A percentile compares a stretch with the other conserved stretches of the same genome.
phyloP scores from a whole-genome alignment of 2,113 vertebrate species.

The Thunnus maccoyii region DNA sequence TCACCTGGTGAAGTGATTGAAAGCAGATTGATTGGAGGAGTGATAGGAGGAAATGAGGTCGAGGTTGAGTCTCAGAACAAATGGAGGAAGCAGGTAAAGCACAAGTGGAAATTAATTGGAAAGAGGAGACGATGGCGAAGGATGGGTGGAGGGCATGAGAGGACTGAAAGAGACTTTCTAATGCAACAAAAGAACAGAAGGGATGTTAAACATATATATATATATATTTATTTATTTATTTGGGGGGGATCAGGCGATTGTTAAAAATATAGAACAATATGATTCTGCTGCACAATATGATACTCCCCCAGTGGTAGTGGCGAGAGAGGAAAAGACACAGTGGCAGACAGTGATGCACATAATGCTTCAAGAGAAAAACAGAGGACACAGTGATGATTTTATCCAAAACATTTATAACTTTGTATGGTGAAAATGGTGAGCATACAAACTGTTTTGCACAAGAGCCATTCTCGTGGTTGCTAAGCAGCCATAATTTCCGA shows the following conservation, averaged over 20 bases:
- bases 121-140: constrained; percentile 1
- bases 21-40: constrained; percentile 40
- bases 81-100: constrained; percentile 8
- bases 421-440: too few relatives aligned
- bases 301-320: too few relatives aligned
- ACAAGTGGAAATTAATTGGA: constrained; percentile 37
- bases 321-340: too few relatives aligned
- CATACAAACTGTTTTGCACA: too few relatives aligned
- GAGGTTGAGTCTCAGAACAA: constrained; percentile 14
- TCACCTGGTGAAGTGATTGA: constrained; percentile 24
- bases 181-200: not conserved
- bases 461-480: not conserved
- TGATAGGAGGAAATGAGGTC: constrained; percentile 36
- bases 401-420: not conserved
- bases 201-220: not conserved
- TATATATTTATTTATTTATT: too few relatives aligned
- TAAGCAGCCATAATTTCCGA: not conserved
- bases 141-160: not conserved
- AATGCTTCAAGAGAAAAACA: too few relatives aligned
- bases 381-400: not conserved
- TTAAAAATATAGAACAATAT: too few relatives aligned
- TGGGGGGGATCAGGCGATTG: too few relatives aligned
- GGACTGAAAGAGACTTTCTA: not conserved
- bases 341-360: too few relatives aligned
- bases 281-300: too few relatives aligned